A percentile compares a stretch with the other conserved stretches of the same genome.
phyloP scores from a whole-genome alignment of 2,797 vertebrate species.

The Smutsia gigantea region DNA sequence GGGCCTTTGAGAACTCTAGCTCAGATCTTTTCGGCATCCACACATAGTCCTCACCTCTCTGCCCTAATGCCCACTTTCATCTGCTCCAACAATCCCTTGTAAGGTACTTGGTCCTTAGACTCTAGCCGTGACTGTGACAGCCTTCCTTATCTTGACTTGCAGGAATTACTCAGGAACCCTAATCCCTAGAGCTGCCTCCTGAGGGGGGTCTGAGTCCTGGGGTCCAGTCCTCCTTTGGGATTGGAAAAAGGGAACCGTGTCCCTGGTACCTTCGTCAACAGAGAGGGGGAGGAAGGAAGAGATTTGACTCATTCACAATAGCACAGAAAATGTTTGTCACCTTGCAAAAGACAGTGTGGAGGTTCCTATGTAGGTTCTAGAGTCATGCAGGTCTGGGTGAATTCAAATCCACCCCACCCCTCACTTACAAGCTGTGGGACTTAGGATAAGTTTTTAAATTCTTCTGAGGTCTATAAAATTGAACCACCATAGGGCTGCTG shows the following conservation, averaged over 20 bases:
- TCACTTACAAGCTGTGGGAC: not conserved
- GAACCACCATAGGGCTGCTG: not conserved
- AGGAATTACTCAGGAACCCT: not conserved
- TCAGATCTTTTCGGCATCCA: not conserved
- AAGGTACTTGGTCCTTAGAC: not conserved
- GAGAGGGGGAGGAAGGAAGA: slow-evolving; percentile 1
- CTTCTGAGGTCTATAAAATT: not conserved
- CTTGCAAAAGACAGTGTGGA: not conserved
- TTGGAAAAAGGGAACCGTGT: not conserved
- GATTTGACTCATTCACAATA: slow-evolving; percentile 36
- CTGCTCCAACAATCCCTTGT: not conserved
- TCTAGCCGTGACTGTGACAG: not conserved
- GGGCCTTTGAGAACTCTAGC: not conserved
- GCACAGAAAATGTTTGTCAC: not conserved
- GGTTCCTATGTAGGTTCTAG: not conserved
- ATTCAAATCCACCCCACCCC: not conserved
- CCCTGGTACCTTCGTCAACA: slow-evolving; percentile 12
- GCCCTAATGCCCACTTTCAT: not conserved
- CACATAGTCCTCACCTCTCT: not conserved
- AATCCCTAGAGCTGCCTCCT: not conserved
- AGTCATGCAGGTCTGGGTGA: not conserved
- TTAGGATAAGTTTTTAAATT: slow-evolving; percentile 41
- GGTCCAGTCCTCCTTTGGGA: not conserved
- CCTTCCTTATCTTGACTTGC: slow-evolving; percentile 31
- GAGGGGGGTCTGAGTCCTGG: not conserved